These are phyloP conservation scores for Drosophila parvula DNA, from an alignment of 1,140 invertebrate species.

Conservation along the genomic window DNA sequence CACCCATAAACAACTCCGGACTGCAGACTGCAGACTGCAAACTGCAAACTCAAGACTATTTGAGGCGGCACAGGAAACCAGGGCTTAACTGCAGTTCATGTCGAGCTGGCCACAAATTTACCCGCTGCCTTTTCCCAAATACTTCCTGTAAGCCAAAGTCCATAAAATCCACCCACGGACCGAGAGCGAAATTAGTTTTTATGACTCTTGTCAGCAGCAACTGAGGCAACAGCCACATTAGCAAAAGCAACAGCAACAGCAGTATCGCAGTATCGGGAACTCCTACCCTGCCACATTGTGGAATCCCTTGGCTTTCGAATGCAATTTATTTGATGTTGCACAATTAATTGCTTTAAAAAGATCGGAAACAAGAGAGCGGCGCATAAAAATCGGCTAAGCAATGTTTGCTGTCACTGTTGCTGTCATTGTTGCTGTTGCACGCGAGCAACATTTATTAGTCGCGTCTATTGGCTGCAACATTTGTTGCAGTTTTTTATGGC, in stretches of 20 bases:
- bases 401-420: constrained; percentile 60
- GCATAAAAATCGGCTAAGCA: constrained; percentile 50
- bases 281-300: constrained; percentile 5
- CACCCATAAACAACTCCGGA: constrained; percentile 51
- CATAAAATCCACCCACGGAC: constrained; percentile 39
- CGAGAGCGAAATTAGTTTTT: constrained; percentile 72
- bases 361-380: constrained; percentile 33
- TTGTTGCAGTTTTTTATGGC: constrained; percentile 76
- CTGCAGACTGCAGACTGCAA: not conserved
- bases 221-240: constrained; percentile 7
- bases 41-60: constrained; percentile 9
- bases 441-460: constrained; percentile 72
- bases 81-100: constrained; percentile 26
- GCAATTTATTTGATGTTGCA: constrained; percentile 80
- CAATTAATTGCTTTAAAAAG: constrained; percentile 74
- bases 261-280: constrained; percentile 3
- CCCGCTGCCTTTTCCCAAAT: constrained; percentile 14
- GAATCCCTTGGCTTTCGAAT: constrained; percentile 58
- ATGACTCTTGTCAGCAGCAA: constrained; percentile 64
- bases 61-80: constrained; percentile 16
- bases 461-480: constrained; percentile 68
- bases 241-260: constrained; percentile 31
- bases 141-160: constrained; percentile 40
- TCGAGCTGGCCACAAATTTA: constrained; percentile 37
- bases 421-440: constrained; percentile 39